Conservation (phyloP, 2,113 vertebrate genomes). For the Aspidoscelis tigris region DNA sequence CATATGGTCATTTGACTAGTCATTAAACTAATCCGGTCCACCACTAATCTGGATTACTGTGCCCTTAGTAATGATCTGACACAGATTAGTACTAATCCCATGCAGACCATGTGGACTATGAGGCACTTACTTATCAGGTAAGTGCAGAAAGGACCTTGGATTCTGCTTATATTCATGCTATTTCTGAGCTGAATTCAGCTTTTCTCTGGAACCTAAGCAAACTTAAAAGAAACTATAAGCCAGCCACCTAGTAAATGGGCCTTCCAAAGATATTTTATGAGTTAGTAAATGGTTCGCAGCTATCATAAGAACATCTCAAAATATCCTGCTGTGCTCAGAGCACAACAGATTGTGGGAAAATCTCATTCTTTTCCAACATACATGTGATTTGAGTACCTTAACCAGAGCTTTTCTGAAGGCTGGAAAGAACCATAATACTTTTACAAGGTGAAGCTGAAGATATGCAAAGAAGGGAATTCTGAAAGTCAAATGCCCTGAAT, state of each 20-base stretch:
- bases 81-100: too few relatives aligned
- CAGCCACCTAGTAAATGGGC: background rate
- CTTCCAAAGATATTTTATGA: background rate
- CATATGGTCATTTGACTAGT: too few relatives aligned
- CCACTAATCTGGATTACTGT: too few relatives aligned
- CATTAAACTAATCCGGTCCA: too few relatives aligned
- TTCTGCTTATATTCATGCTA: background rate
- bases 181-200: background rate
- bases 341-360: background rate
- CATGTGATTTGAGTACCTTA: background rate
- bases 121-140: too few relatives aligned
- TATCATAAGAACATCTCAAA: background rate
- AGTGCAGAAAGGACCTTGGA: background rate
- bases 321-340: background rate
- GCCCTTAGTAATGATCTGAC: too few relatives aligned
- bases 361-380: background rate
- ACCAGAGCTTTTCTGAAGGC: constrained; percentile 1
- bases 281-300: background rate
- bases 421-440: background rate
- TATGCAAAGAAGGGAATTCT: background rate
- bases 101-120: too few relatives aligned
- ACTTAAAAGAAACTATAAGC: background rate
- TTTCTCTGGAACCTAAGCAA: background rate
- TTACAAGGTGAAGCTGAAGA: background rate
- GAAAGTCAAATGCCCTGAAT: constrained; percentile 45